Conservation (phyloP, 2,888 invertebrate genomes). For the Lepetodrilus schrolli region DNA sequence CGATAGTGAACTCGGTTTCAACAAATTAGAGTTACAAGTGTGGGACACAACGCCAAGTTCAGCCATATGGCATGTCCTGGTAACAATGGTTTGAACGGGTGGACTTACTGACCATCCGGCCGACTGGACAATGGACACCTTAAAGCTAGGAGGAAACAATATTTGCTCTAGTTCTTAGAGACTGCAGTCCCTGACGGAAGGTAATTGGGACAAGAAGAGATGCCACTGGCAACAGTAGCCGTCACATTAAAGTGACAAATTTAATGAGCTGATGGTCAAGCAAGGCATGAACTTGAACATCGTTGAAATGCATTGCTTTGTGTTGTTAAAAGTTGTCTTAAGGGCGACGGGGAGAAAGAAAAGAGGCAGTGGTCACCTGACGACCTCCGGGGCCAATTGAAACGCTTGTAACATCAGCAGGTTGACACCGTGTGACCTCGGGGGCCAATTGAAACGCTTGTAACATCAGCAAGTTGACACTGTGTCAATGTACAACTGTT, state of each 20-base stretch:
- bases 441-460: conserved; percentile 15
- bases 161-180: conserved; percentile 28
- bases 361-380: neutral
- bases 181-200: conserved; percentile 2
- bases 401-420: conserved; percentile 1
- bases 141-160: conserved; percentile 26
- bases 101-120: conserved; percentile 24
- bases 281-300: neutral
- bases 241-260: conserved; percentile 28
- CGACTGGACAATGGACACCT: conserved; percentile 9
- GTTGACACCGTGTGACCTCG: neutral
- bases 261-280: conserved; percentile 27
- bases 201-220: conserved; percentile 28
- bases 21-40: conserved; percentile 26
- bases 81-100: neutral
- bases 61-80: conserved; percentile 23
- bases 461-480: conserved; percentile 21
- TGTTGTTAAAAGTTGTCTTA: conserved; percentile 23
- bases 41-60: conserved; percentile 14
- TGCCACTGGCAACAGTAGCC: conserved; percentile 14
- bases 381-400: conserved; percentile 11
- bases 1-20: conserved; percentile 9
- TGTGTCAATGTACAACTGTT: neutral
- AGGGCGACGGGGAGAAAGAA: conserved; percentile 8
- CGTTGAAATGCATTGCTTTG: conserved; percentile 6